Conservation (phyloP, 2,113 vertebrate species). For the Apistogramma diplotaenia region DNA sequence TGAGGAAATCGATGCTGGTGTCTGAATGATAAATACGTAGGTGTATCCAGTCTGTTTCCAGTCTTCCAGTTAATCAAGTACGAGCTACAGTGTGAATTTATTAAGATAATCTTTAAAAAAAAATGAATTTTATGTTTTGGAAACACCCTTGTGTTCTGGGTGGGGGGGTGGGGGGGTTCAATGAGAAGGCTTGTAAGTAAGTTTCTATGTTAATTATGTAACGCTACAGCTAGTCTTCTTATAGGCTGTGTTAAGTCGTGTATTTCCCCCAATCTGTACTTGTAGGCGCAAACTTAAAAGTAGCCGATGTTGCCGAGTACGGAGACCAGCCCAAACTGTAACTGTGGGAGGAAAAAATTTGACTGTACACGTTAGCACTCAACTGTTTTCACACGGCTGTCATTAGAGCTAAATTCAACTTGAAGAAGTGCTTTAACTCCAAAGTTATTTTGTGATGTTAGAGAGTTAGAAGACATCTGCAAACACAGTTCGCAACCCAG, state of each 20-base stretch:
- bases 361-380: not conserved
- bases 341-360: not conserved
- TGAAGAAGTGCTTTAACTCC: slow-evolving; percentile 70
- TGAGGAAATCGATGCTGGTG: not conserved
- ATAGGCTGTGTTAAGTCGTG: not conserved
- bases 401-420: slow-evolving; percentile 46
- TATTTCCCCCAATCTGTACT: not conserved
- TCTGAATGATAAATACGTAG: not conserved
- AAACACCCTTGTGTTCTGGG: not conserved
- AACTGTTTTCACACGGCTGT: not conserved
- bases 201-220: not conserved
- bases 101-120: not conserved
- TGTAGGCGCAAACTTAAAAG: not conserved
- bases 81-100: not conserved
- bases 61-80: not conserved
- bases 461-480: slow-evolving; percentile 43
- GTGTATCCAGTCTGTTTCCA: not conserved
- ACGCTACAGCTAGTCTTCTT: not conserved
- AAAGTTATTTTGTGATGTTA: slow-evolving; percentile 14
- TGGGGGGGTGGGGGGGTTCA: too few species aligned
- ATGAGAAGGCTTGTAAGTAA: not conserved
- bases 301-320: not conserved
- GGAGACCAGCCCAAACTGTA: not conserved
- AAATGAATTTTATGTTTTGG: not conserved
- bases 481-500: slow-evolving; percentile 66